These are phyloP conservation scores for Eutrigla gurnardus DNA, from an alignment of 2,797 vertebrate genomes.

Conservation along the genomic window DNA sequence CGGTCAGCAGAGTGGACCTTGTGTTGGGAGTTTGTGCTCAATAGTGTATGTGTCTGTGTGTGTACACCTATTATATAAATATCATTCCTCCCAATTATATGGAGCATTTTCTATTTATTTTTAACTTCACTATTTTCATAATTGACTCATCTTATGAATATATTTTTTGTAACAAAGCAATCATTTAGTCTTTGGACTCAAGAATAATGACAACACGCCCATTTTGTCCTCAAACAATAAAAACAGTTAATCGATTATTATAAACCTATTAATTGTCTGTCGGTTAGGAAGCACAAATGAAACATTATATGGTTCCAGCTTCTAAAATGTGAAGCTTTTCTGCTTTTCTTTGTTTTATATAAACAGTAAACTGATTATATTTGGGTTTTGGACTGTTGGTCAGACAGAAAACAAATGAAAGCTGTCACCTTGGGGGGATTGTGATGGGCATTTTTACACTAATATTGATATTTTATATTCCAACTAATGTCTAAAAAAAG, in stretches of 20 bases:
- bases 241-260: constrained; percentile 5
- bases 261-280: neutral
- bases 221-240: constrained; percentile 5
- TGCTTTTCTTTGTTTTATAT: constrained; percentile 46
- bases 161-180: constrained; percentile 25
- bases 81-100: constrained; percentile 47
- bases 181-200: constrained; percentile 13
- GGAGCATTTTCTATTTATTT: constrained; percentile 54
- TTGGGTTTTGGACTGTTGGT: constrained; percentile 26
- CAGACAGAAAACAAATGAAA: constrained; percentile 10
- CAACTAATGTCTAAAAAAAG: constrained; percentile 22
- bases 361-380: neutral
- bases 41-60: constrained; percentile 62
- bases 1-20: constrained; percentile 28
- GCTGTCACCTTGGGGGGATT: too few species aligned
- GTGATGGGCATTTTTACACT: constrained; percentile 1
- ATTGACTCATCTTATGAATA: constrained; percentile 30
- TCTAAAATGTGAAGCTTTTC: constrained; percentile 34
- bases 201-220: constrained; percentile 2
- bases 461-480: constrained; percentile 13
- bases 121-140: constrained; percentile 44
- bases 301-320: neutral
- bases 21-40: constrained; percentile 51
- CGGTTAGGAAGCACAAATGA: constrained; percentile 1
- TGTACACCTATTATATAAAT: constrained; percentile 52